Evolutionary conservation across 2,113 vertebrate genomes (phyloP).

Genomic region (Propithecus coquereli): DNA sequence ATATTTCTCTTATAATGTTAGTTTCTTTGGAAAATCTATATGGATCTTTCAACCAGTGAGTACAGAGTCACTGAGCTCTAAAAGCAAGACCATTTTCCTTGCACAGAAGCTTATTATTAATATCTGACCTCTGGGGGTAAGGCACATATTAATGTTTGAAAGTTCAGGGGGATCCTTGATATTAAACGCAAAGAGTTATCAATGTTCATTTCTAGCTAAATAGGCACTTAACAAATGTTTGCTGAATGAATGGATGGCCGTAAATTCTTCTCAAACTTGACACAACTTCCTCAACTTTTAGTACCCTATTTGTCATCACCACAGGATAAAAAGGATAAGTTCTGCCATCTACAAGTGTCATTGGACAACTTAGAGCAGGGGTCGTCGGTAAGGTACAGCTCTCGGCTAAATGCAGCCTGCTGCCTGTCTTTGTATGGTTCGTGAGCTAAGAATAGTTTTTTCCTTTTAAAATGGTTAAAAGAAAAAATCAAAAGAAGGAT

Average conservation of each 20-base stretch:
- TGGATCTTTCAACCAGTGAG: not conserved
- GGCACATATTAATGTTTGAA: not conserved
- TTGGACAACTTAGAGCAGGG: not conserved
- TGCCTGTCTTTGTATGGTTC: not conserved
- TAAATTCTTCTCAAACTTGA: not conserved
- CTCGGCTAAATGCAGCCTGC: not conserved
- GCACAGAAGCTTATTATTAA: not conserved
- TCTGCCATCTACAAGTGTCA: not conserved
- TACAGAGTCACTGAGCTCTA: not conserved
- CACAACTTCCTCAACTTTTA: not conserved
- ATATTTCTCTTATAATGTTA: not conserved
- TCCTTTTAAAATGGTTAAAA: slow-evolving; percentile 9
- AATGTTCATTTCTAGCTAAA: not conserved
- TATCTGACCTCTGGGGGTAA: not conserved
- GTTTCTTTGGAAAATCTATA: not conserved
- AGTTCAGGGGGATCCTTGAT: not conserved
- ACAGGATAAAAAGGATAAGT: not conserved
- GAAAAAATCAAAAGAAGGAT: not conserved
- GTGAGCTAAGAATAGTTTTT: not conserved
- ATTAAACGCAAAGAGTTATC: not conserved
- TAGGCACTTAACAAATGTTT: not conserved
- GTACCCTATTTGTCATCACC: not conserved
- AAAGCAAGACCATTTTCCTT: not conserved
- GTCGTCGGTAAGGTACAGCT: not conserved
- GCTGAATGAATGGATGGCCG: not conserved